A percentile compares a stretch with the other conserved stretches of the same genome.
Conservation (phyloP, 2,113 vertebrate genomes). For the Cyprinus carpio region DNA sequence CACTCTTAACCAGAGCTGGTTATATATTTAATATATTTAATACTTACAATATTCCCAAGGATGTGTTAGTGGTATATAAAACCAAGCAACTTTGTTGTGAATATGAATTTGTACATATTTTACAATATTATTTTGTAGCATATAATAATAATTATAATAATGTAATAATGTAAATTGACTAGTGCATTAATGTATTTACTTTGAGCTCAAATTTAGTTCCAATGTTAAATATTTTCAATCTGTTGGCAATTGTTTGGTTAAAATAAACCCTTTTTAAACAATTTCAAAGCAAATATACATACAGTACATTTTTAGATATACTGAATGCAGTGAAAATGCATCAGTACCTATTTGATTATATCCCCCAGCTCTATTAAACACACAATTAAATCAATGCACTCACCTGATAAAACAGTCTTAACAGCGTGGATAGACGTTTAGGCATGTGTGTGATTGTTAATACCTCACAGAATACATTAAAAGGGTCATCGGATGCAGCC, state of each 20-base stretch:
- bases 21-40: no score
- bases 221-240: neutral
- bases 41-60: no score
- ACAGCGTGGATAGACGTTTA: neutral
- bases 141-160: neutral
- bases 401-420: neutral
- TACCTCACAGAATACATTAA: neutral
- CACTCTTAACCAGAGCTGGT: neutral
- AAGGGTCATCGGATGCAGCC: no score
- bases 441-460: neutral
- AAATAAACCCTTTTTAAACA: neutral
- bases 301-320: neutral
- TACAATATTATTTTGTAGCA: neutral
- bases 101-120: neutral
- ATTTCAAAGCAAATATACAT: neutral
- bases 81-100: neutral
- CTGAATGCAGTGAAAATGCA: neutral
- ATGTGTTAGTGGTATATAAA: neutral
- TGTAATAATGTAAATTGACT: neutral
- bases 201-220: neutral
- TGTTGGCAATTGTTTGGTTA: no score
- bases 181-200: neutral
- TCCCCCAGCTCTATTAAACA: neutral
- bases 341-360: neutral
- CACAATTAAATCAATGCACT: neutral